phyloP scores from a whole-genome alignment of 35 echinoderm and acorn worm genomes.

The Lytechinus pictus region DNA sequence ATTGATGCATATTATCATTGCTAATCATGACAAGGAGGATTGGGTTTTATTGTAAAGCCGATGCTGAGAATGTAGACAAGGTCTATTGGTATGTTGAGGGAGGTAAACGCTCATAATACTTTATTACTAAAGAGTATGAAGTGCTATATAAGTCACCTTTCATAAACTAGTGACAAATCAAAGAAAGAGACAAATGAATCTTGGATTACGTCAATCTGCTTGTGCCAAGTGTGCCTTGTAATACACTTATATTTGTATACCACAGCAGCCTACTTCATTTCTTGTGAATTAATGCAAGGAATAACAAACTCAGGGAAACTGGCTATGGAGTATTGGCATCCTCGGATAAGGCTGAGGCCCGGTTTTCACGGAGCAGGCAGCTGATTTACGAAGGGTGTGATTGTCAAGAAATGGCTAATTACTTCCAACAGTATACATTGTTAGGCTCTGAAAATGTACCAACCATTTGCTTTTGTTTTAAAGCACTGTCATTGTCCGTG shows the following conservation, averaged over 20 bases:
- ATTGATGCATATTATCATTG: background rate
- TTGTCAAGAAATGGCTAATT: no score
- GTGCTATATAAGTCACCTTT: background rate
- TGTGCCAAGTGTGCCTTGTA: background rate
- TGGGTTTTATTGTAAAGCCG: background rate
- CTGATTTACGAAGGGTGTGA: no score
- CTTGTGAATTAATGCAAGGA: background rate
- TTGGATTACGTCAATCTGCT: background rate
- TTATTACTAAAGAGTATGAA: background rate
- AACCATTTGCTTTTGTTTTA: no score
- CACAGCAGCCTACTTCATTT: conserved; percentile 41
- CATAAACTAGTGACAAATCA: background rate
- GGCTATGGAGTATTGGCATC: background rate
- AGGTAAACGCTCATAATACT: background rate
- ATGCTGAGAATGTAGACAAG: background rate
- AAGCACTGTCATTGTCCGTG: no score
- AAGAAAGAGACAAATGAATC: background rate
- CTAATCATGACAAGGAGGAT: background rate
- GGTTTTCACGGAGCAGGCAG: no score
- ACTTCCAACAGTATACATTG: no score
- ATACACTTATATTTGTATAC: background rate
- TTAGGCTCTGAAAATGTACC: no score
- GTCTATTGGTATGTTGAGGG: background rate
- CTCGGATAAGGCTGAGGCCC: background rate
- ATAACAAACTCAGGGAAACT: conserved; percentile 38